Conservation (phyloP, 2,888 invertebrate species). For the Gortyna flavago region DNA sequence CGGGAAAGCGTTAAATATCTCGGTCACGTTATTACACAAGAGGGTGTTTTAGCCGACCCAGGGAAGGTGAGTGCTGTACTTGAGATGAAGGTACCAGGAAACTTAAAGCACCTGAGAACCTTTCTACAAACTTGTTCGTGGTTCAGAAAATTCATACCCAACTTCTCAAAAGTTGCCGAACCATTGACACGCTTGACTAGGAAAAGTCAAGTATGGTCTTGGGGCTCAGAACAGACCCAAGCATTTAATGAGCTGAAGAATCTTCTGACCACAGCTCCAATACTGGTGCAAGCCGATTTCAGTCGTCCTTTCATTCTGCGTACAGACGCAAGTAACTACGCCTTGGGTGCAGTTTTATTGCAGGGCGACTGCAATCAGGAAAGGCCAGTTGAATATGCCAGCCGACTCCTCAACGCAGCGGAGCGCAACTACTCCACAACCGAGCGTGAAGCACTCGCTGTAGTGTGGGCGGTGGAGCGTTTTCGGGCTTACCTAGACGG, state of each 20-base stretch:
- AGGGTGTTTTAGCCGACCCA: too few species aligned
- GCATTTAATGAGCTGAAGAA: not conserved
- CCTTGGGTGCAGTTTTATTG: not conserved
- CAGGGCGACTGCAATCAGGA: not conserved
- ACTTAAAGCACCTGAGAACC: not conserved
- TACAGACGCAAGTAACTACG: not conserved
- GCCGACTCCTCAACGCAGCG: not conserved
- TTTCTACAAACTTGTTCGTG: not conserved
- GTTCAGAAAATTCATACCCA: not conserved
- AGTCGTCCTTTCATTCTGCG: not conserved
- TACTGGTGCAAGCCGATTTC: not conserved
- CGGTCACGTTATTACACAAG: too few species aligned
- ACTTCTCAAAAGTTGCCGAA: not conserved
- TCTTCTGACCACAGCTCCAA: not conserved
- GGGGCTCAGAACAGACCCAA: not conserved
- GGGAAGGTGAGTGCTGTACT: too few species aligned
- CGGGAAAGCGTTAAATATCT: too few species aligned
- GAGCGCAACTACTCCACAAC: not conserved
- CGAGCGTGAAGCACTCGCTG: not conserved
- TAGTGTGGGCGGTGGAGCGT: not conserved
- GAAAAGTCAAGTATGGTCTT: not conserved
- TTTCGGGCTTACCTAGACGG: not conserved
- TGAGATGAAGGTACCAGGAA: too few species aligned
- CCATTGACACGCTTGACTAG: not conserved
- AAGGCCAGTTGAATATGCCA: not conserved